phyloP scores from a whole-genome alignment of 35 echinoderm and acorn worm genomes.

The Holothuria glaberrima region DNA sequence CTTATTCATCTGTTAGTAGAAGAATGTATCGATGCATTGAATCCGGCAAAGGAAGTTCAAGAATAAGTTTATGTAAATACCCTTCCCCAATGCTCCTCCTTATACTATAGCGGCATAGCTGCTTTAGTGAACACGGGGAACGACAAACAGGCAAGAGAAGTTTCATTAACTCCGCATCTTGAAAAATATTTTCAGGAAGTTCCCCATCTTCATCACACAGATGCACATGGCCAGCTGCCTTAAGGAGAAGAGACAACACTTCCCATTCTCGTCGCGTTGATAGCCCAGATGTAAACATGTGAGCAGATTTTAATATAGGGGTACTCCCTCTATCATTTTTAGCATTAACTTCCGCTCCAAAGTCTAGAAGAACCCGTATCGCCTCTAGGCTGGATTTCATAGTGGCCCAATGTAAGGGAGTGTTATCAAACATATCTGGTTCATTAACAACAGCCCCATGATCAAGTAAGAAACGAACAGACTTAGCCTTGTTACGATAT shows the following conservation, averaged over 20 bases:
- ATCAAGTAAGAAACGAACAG: slow-evolving; percentile 67
- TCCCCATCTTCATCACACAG: slow-evolving; percentile 64
- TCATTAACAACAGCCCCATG: slow-evolving; percentile 73
- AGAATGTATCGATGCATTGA: slow-evolving; percentile 73
- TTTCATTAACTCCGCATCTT: slow-evolving; percentile 74
- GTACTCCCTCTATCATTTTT: slow-evolving; percentile 56
- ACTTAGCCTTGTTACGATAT: slow-evolving; percentile 82
- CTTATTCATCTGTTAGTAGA: slow-evolving; percentile 61
- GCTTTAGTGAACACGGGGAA: slow-evolving; percentile 57
- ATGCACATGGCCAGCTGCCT: slow-evolving; percentile 73
- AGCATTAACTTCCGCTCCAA: slow-evolving; percentile 73
- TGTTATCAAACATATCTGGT: slow-evolving; percentile 82
- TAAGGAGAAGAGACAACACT: slow-evolving; percentile 66
- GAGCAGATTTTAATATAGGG: slow-evolving; percentile 64
- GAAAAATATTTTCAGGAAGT: slow-evolving; percentile 57
- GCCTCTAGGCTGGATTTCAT: slow-evolving; percentile 85
- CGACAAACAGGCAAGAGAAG: slow-evolving; percentile 59
- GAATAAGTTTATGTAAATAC: slow-evolving; percentile 49
- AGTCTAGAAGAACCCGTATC: slow-evolving; percentile 78
- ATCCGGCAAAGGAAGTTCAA: slow-evolving; percentile 83
- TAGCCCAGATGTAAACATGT: slow-evolving; percentile 72
- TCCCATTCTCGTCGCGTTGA: slow-evolving; percentile 57
- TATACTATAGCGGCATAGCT: slow-evolving; percentile 88
- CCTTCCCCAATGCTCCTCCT: slow-evolving; percentile 60
- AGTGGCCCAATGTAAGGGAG: slow-evolving; percentile 87